These are phyloP conservation scores for Buathra laborator DNA, from an alignment of 2,888 invertebrate species.

Conservation along the genomic window DNA sequence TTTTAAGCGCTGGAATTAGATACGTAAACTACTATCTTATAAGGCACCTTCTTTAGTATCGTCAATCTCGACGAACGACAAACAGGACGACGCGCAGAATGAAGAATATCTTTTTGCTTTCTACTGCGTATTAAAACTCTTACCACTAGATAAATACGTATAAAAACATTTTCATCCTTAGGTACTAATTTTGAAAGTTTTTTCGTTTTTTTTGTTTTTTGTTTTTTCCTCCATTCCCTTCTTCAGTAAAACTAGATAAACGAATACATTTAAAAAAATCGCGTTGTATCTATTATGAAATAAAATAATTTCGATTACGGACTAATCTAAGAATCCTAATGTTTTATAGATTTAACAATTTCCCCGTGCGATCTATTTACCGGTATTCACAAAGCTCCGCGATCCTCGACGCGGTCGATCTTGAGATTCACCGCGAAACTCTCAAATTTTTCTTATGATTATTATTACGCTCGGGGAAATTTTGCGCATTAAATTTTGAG, in stretches of 20 bases:
- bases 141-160: conserved; percentile 66
- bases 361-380: conserved; percentile 23
- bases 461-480: conserved; percentile 24
- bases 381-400: conserved; percentile 31
- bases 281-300: conserved; percentile 42
- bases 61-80: conserved; percentile 24
- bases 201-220: not conserved
- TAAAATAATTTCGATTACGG: conserved; percentile 53
- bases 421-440: conserved; percentile 24
- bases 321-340: conserved; percentile 32
- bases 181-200: conserved; percentile 68
- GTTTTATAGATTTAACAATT: conserved; percentile 40
- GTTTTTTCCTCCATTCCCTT: not conserved
- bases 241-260: conserved; percentile 47
- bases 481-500: conserved; percentile 52
- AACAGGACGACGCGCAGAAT: conserved; percentile 6
- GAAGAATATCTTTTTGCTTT: conserved; percentile 30
- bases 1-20: conserved; percentile 52
- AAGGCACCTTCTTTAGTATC: conserved; percentile 66
- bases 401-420: conserved; percentile 23
- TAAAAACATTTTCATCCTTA: conserved; percentile 66
- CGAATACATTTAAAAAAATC: conserved; percentile 40
- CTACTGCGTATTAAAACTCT: conserved; percentile 23
- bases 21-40: conserved; percentile 65
- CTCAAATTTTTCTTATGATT: conserved; percentile 11